Base-by-base conservation (phyloP, 2,888 invertebrate species). In the Drosophila mayaguana region DNA sequence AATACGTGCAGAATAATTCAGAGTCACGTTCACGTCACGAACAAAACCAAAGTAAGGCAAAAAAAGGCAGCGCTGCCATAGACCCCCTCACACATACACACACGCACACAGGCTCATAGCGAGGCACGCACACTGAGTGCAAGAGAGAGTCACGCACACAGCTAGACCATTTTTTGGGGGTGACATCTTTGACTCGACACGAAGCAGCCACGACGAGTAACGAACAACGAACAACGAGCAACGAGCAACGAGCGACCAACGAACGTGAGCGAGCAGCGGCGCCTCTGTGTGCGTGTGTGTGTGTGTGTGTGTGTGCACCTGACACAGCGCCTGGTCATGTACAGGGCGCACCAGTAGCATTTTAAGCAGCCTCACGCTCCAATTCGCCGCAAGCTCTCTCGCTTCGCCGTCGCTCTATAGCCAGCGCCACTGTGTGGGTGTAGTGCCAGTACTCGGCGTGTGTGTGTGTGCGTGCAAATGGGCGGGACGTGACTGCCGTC, bases 401-500 rank as follows among this genome's bases (percentile, higher is more conserved):
- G 60, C 54, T 68, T 63, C 54, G 64, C 60, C 65, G 63, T 62
- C 70, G 42, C 62, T 62, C 55, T n/a, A 9, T 22, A 22, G 53
- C 36, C 53, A 38, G 53, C 25, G 54, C 55, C 42, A 14, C 42
- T 55, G 55, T 74, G 72, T 63, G 75, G 56, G 75, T 79, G 78
- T 69, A 38, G 6, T 11, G 38, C 22, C 36, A 40, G 42, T 16
- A 4, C 28, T 43, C 45, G 8, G 18, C 48, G 61, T 77, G 70
- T 75, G 76, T 67, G 75, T 69, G 85, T 88, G 84, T 88, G 82
- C 83, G 91, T 90, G 92, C 92, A 93, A 93, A 93, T 93, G 93
- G 93, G 93, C 93, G 93, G 93, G 93, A 93, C 93, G 93, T 93
- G 93, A 93, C 93, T 92, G 91, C 91, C 91, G 90, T 91, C 91